Percentiles rank a stretch among this genome's conserved stretches.
Conservation (phyloP, 2,113 vertebrate species). For the Datnioides undecimradiatus region DNA sequence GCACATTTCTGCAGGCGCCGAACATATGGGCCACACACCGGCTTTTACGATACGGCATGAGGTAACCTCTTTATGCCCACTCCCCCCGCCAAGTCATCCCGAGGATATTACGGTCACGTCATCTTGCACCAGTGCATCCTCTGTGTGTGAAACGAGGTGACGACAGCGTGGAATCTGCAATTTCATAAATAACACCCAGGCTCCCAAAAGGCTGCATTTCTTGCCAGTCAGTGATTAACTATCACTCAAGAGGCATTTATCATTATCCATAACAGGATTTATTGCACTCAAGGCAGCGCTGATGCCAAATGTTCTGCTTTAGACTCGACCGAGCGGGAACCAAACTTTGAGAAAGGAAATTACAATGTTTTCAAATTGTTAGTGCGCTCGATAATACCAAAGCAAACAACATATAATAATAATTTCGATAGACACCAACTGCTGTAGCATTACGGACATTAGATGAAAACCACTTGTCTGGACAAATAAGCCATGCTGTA, state of each 20-base stretch:
- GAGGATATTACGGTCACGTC: conserved; percentile 14
- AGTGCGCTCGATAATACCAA: background rate
- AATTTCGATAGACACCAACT: background rate
- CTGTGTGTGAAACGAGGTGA: conserved; percentile 19
- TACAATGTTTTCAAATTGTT: background rate
- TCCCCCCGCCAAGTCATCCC: conserved; percentile 11
- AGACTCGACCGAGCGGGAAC: background rate
- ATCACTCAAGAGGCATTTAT: conserved; percentile 44
- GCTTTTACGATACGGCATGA: conserved; percentile 44
- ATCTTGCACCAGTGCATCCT: conserved; percentile 2
- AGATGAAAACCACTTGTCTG: background rate
- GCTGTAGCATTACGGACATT: background rate
- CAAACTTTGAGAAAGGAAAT: conserved; percentile 18
- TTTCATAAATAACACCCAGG: conserved; percentile 40
- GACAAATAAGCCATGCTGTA: background rate
- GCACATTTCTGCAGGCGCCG: conserved; percentile 1
- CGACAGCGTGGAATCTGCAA: conserved; percentile 26
- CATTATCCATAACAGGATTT: conserved; percentile 38
- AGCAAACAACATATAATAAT: background rate
- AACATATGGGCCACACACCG: conserved; percentile 68
- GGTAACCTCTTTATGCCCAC: conserved; percentile 36
- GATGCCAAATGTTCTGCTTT: conserved; percentile 18
- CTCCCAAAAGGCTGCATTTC: conserved; percentile 18
- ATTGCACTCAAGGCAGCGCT: conserved; percentile 9
- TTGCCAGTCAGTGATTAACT: conserved; percentile 44